Base-by-base conservation (phyloP, 2,797 vertebrate genomes). In the Poecile montanus region DNA sequence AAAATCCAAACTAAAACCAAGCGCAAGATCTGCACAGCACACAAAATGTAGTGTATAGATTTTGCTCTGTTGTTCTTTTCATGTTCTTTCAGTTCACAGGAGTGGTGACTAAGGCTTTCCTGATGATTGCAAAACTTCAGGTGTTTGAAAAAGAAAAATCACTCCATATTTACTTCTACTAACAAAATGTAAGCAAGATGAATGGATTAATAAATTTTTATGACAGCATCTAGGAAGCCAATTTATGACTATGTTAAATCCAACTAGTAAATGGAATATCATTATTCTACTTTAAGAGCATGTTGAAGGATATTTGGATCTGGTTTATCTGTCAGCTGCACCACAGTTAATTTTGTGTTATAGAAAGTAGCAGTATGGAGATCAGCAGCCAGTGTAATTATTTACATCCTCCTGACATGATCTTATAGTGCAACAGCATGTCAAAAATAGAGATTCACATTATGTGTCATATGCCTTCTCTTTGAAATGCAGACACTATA, bases 291-390 rank as follows among this genome's bases (percentile, higher is more conserved):
- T 88, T 88, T 17, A 58, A 85, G 40, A 80, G 7, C 38, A 22
- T 45, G 36, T 62, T 47, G 27, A 50, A 72, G n/a, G 11, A 58
- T 87, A 4, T 77, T 86, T 93, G 77, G 40, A 77, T 91, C 56
- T 58, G 19, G 13, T 77, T 45, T 85, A 63, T 68, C 71, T 50
- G 20, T 91, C 80, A 53, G 38, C 44, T 82, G 65, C 47, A 68
- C 58, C 56, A 96, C 65, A 68, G 73, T 89, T 96, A 92, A 83
- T 93, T 93, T 88, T 78, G 29, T 65, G 5, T 53, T 84, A 89
- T 14, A 87, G 77, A 72, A 95, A 86, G 73, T 42, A 89, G 42
- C 85, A 92, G n/a, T 54, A 57, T 7, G 8, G 66, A 73, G 44
- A 73, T 51, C 6, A 3, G 56, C n/a, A 87, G 71, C 27, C 76